Percentiles rank a stretch among this genome's conserved stretches.
These are phyloP conservation scores for Gopherus evgoodei DNA, from an alignment of 2,113 vertebrate genomes.

Conservation along the genomic window DNA sequence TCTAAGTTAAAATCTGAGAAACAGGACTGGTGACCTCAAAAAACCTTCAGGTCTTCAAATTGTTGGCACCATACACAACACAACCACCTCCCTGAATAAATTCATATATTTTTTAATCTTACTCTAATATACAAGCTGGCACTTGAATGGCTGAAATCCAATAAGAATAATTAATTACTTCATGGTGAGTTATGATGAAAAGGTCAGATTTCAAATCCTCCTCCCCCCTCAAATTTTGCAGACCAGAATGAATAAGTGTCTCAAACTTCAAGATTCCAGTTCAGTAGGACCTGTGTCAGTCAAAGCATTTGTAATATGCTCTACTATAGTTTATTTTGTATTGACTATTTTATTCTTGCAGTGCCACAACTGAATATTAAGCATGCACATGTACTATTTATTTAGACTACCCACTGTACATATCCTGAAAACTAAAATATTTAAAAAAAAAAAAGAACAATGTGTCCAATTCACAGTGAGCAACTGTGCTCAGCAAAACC, in stretches of 20 bases:
- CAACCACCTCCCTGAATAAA: not conserved
- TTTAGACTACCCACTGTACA: not conserved
- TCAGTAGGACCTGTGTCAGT: not conserved
- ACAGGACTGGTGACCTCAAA: not conserved
- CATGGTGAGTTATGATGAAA: not conserved
- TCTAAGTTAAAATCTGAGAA: not conserved
- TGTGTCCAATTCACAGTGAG: not conserved
- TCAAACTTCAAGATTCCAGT: not conserved
- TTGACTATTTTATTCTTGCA: not conserved
- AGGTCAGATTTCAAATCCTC: not conserved
- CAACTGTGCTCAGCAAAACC: not conserved
- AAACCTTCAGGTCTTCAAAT: not conserved
- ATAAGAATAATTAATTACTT: not conserved
- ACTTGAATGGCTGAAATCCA: not conserved
- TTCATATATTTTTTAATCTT: not conserved
- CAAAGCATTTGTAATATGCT: fast-evolving
- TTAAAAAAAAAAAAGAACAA: not conserved
- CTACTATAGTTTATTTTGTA: not conserved
- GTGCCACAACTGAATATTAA: not conserved
- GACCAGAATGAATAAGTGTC: not conserved
- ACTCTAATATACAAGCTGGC: not conserved
- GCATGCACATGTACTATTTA: not conserved
- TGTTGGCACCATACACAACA: not conserved
- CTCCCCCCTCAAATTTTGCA: not conserved
- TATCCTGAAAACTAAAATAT: not conserved